Conservation (phyloP, 2,113 vertebrate species). For the Poeciliopsis prolifica region DNA sequence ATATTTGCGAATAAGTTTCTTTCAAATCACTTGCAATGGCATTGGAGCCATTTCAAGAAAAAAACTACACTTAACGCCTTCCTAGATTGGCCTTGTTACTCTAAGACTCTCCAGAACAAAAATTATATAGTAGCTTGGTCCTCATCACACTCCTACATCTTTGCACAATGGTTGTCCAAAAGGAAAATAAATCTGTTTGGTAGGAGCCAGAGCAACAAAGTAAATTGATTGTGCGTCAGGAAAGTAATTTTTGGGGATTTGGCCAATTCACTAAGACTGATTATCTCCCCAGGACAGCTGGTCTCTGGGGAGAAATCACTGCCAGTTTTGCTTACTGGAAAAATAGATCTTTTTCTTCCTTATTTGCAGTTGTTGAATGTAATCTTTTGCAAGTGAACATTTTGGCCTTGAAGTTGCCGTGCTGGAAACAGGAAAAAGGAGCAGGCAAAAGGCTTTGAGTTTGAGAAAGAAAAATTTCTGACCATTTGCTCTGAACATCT, state of each 20-base stretch:
- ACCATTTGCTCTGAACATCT: too few species aligned
- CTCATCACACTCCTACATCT: slow-evolving; percentile 6
- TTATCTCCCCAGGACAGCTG: background rate
- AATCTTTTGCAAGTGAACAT: background rate
- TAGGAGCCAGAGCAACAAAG: background rate
- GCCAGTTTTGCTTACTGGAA: background rate
- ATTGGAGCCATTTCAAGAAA: slow-evolving; percentile 51
- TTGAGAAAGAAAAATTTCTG: too few species aligned
- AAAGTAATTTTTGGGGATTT: background rate
- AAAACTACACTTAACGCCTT: slow-evolving; percentile 23
- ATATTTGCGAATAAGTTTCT: slow-evolving; percentile 31
- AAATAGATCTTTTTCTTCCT: background rate
- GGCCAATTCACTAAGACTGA: background rate
- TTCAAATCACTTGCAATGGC: slow-evolving; percentile 20
- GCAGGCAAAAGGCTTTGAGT: background rate
- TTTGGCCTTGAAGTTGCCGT: background rate
- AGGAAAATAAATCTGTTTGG: background rate
- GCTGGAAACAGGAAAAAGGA: background rate
- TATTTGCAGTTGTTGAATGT: background rate
- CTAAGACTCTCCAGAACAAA: slow-evolving; percentile 31
- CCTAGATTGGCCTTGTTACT: slow-evolving; percentile 44
- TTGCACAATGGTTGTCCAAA: slow-evolving; percentile 13
- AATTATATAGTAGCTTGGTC: slow-evolving; percentile 9
- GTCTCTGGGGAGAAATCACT: background rate
- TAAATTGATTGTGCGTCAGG: background rate